Conservation (phyloP, 2,797 vertebrate species). For the Anas capensis region DNA sequence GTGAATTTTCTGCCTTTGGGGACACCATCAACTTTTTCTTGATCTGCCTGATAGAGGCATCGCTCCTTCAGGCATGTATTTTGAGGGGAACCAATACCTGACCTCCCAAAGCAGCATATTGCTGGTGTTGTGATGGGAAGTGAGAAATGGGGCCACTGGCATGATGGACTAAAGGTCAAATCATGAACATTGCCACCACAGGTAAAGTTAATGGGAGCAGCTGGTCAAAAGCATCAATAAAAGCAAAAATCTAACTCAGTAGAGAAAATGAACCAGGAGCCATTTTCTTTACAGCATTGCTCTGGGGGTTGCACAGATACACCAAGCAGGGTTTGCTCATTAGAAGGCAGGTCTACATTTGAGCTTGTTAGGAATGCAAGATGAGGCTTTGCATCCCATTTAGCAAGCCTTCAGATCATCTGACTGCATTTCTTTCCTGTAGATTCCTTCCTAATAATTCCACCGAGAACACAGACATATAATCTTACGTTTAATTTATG, state of each 20-base stretch:
- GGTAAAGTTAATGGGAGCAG: not conserved
- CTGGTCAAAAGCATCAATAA: not conserved
- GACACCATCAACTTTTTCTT: not conserved
- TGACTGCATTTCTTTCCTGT: conserved; percentile 49
- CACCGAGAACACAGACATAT: conserved; percentile 20
- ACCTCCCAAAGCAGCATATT: not conserved
- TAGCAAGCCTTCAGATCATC: conserved; percentile 46
- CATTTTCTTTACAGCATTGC: not conserved
- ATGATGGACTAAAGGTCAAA: not conserved
- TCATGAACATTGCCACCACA: not conserved
- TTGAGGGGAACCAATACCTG: not conserved
- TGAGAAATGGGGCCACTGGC: not conserved
- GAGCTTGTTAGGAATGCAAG: conserved; percentile 40
- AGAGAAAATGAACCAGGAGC: not conserved
- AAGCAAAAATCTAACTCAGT: not conserved
- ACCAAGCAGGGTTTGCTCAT: conserved; percentile 27
- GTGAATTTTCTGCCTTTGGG: not conserved
- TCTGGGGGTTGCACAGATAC: not conserved
- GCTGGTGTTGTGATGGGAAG: not conserved
- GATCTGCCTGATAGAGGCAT: not conserved
- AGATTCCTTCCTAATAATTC: conserved; percentile 55
- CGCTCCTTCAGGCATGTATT: not conserved
- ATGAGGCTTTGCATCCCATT: conserved; percentile 47
- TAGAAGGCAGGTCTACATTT: conserved; percentile 13
- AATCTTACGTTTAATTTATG: conserved; percentile 65